phyloP scores from a whole-genome alignment of 2,113 vertebrate genomes.

The Cichladusa arquata region DNA sequence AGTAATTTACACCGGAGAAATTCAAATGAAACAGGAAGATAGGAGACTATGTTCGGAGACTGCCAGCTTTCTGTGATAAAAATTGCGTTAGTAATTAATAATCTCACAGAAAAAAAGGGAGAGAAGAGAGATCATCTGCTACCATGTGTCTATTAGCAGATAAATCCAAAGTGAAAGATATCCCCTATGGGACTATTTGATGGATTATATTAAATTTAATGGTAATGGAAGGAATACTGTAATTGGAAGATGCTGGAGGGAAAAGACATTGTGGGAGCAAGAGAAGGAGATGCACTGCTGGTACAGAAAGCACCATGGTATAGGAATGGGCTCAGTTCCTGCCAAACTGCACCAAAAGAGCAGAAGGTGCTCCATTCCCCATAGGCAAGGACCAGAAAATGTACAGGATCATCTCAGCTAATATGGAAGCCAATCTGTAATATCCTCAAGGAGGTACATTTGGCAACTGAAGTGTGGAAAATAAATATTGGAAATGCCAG shows the following conservation, averaged over 20 bases:
- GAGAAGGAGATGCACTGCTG: background rate
- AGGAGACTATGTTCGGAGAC: constrained; percentile 34
- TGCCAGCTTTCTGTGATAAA: constrained; percentile 53
- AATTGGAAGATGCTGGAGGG: constrained; percentile 63
- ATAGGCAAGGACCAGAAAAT: background rate
- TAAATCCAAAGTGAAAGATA: constrained; percentile 71
- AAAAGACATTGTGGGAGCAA: constrained; percentile 34
- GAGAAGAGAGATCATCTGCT: constrained; percentile 58
- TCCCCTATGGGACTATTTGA: constrained; percentile 66
- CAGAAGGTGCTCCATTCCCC: background rate
- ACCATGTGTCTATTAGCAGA: constrained; percentile 70
- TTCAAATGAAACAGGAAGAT: constrained; percentile 21
- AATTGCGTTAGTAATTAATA: constrained; percentile 69
- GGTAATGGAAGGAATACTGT: constrained; percentile 61
- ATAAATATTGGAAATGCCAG: constrained; percentile 58
- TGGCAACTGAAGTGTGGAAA: constrained; percentile 4
- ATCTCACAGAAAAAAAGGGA: constrained; percentile 41
- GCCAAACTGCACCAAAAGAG: background rate
- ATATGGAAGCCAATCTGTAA: background rate
- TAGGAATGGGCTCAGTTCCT: background rate
- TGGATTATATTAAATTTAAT: constrained; percentile 73
- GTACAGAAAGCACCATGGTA: background rate
- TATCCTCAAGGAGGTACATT: background rate
- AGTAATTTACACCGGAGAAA: constrained; percentile 33
- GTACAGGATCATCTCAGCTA: background rate